Evolutionary conservation across 2,888 invertebrate species (phyloP).

Genomic region (Temnothorax ravouxi): DNA sequence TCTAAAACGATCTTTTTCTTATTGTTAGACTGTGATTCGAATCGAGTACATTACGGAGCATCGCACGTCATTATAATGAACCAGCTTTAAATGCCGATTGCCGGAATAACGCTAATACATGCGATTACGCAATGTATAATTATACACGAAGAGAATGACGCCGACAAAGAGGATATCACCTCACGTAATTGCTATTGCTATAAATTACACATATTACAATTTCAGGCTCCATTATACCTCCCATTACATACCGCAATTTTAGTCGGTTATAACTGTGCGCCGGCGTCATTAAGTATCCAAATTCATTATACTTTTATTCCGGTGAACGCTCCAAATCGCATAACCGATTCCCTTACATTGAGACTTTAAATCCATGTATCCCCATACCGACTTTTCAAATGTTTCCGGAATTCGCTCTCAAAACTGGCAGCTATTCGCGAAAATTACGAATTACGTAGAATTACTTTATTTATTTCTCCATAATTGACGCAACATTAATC

Average conservation of each 20-base stretch:
- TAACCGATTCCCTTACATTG: background rate
- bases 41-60: background rate
- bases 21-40: background rate
- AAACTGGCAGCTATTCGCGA: background rate
- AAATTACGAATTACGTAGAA: background rate
- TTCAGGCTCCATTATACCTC: slow-evolving; percentile 53
- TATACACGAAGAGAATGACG: slow-evolving; percentile 23
- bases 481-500: background rate
- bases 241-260: slow-evolving; percentile 49
- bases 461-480: background rate
- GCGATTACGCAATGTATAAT: slow-evolving; percentile 52
- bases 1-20: background rate
- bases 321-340: background rate
- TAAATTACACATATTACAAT: slow-evolving; percentile 55
- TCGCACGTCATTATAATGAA: slow-evolving; percentile 23
- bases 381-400: background rate
- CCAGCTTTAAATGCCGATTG: slow-evolving; percentile 38
- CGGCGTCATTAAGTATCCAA: slow-evolving; percentile 46
- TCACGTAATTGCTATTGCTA: slow-evolving; percentile 53
- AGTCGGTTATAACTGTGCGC: slow-evolving; percentile 44
- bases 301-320: slow-evolving; percentile 44
- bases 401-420: background rate
- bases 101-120: slow-evolving; percentile 40
- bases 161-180: slow-evolving; percentile 56
- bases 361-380: background rate